Base-by-base conservation (phyloP, 2,888 invertebrate species). In the Phengaris alcon region DNA sequence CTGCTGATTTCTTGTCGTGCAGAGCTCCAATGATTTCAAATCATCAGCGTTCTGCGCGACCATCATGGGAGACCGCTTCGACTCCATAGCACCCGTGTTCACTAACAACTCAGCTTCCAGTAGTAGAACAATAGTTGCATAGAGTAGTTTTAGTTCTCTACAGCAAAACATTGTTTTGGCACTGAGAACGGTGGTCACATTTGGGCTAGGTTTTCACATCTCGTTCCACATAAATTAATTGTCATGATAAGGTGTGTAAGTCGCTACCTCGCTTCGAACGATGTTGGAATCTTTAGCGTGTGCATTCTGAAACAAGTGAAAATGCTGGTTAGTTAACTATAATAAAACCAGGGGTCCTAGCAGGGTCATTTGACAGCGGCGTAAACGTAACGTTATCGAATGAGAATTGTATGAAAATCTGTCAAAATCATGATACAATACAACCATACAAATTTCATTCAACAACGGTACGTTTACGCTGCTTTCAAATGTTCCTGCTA, bases 141-240 rank as follows among this genome's bases (percentile, higher is more conserved):
- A 93, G 85, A 93, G 87, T 88, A 93, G 84, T 87, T 91, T 90
- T 68, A 91, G 89, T 89, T 89, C 89, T 89, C 87, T 90, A 89
- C 89, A 89, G 89, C 88, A 90, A 90, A 87, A 88, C 93, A 93
- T 93, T 90, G 92, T 93, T 90, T 90, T 91, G 91, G 89, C 90
- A 92, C 93, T 87, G 78, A 77, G 76, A 73, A 55, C 78, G 79
- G 82, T 82, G 79, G 88, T 91, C 90, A 92, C 89, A 89, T 90
- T 87, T 84, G 89, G 81, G 81, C 82, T 82, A 81, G 79, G 80
- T 80, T 72, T 79, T 83, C 81, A 85, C 80, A 79, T 80, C 76
- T 78, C 77, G 83, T 82, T 79, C 81, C 85, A 89, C 92, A 91
- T 84, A 93, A 86, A 85, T 93, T 93, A 85, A 92, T 93, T 87